phyloP scores from a whole-genome alignment of 1,140 invertebrate species.

The Conopomorpha cramerella region DNA sequence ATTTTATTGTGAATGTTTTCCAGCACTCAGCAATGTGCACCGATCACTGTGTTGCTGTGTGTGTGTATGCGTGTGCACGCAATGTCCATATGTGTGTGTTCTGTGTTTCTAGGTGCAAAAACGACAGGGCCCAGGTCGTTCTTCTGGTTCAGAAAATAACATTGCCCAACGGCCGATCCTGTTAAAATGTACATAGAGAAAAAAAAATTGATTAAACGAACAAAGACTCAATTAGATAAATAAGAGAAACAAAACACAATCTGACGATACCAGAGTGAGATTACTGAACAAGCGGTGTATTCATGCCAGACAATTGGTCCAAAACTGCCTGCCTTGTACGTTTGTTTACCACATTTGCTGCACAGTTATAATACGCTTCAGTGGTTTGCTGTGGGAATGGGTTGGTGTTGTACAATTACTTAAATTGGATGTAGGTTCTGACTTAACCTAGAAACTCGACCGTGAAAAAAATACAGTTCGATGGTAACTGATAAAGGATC shows the following conservation, averaged over 20 bases:
- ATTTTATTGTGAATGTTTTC: slow-evolving; percentile 1
- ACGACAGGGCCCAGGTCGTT: slow-evolving; percentile 57
- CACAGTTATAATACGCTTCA: too few species aligned
- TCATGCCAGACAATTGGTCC: too few species aligned
- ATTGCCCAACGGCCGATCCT: too few species aligned
- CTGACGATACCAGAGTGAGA: slow-evolving; percentile 54
- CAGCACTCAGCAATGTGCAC: too few species aligned
- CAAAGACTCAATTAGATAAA: slow-evolving; percentile 57
- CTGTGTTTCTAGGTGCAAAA: slow-evolving; percentile 56
- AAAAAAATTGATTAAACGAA: slow-evolving; percentile 56
- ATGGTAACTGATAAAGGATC: too few species aligned
- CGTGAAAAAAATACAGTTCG: too few species aligned
- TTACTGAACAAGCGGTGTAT: slow-evolving; percentile 56
- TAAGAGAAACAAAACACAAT: slow-evolving; percentile 25
- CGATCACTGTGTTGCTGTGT: slow-evolving; percentile 19
- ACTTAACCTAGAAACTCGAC: too few species aligned
- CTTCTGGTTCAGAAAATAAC: slow-evolving; percentile 60
- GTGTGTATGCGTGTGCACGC: slow-evolving; percentile 27
- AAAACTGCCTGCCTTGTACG: too few species aligned
- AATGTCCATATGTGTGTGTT: slow-evolving; percentile 36
- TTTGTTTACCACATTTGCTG: too few species aligned
- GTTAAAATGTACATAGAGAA: slow-evolving; percentile 46
- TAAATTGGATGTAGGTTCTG: too few species aligned
- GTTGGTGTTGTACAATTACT: too few species aligned
- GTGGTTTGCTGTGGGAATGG: too few species aligned